A percentile compares a stretch with the other conserved stretches of the same genome.
These are phyloP conservation scores for Noctuana brunneofusca DNA, from an alignment of 2,888 invertebrate genomes.

Conservation along the genomic window DNA sequence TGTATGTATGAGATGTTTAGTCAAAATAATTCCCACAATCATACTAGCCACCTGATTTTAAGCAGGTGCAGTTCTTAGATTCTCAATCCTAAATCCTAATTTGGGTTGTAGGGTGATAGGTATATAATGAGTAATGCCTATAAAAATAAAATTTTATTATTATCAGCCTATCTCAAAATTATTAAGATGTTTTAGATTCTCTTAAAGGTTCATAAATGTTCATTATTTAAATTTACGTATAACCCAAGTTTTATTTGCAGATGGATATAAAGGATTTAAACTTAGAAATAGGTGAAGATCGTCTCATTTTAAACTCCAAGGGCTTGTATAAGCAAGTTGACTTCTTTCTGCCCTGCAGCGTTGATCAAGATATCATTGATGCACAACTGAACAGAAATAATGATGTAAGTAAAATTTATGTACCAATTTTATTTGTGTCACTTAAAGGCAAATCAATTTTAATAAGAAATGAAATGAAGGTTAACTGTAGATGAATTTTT, in stretches of 20 bases:
- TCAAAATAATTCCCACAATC: too few relatives aligned
- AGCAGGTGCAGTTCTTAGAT: too few relatives aligned
- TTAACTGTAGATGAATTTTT: too few relatives aligned
- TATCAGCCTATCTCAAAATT: too few relatives aligned
- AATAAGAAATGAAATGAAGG: too few relatives aligned
- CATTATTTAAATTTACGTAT: too few relatives aligned
- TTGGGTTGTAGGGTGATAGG: too few relatives aligned
- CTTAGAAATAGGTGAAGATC: conserved; percentile 89
- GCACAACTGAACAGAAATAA: conserved; percentile 71
- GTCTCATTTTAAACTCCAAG: conserved; percentile 86
- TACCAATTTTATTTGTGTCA: background rate
- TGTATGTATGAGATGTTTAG: conserved; percentile 62
- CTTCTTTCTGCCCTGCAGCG: conserved; percentile 86
- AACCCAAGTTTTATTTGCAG: conserved; percentile 65
- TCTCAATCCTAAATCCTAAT: too few relatives aligned
- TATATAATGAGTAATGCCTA: too few relatives aligned
- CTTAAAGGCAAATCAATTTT: background rate
- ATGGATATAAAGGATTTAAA: conserved; percentile 84
- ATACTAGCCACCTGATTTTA: too few relatives aligned
- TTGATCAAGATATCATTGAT: conserved; percentile 82
- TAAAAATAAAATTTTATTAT: too few relatives aligned
- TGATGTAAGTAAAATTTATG: conserved; percentile 58
- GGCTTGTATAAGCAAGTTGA: conserved; percentile 85
- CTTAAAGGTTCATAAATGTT: background rate
- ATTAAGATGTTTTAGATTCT: too few relatives aligned